Conservation (phyloP, 2,888 invertebrate species). For the Acleris laterana region DNA sequence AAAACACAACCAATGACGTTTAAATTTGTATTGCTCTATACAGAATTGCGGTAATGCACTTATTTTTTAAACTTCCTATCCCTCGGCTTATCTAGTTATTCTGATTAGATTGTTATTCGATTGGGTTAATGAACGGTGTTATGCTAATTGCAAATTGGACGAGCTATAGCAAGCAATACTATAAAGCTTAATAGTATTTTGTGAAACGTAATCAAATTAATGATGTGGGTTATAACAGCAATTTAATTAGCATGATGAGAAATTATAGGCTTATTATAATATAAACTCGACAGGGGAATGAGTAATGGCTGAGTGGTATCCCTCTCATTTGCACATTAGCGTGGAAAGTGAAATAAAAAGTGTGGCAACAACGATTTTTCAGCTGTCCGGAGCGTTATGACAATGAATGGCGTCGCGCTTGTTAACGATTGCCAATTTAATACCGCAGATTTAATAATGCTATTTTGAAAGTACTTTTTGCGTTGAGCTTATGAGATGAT, state of each 20-base stretch:
- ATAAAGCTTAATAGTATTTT: too few relatives aligned
- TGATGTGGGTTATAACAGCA: too few relatives aligned
- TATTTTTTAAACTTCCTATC: too few relatives aligned
- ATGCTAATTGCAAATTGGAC: conserved; percentile 11
- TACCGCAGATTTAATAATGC: conserved; percentile 23
- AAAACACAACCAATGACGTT: too few relatives aligned
- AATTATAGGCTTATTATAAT: too few relatives aligned
- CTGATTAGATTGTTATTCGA: conserved; percentile 19
- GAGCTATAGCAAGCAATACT: background rate
- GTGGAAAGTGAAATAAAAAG: conserved; percentile 10
- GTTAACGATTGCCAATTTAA: conserved; percentile 31
- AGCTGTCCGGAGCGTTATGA: conserved; percentile 20
- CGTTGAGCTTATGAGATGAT: background rate
- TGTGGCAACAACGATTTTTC: conserved; percentile 12
- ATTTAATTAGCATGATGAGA: too few relatives aligned
- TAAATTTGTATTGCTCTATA: too few relatives aligned
- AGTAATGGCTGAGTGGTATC: too few relatives aligned
- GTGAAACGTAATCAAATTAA: too few relatives aligned
- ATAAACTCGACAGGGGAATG: too few relatives aligned
- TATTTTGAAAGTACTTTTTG: conserved; percentile 2
- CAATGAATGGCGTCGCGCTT: conserved; percentile 19
- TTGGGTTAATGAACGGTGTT: conserved; percentile 1
- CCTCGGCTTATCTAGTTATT: conserved; percentile 8
- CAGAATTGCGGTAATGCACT: too few relatives aligned
- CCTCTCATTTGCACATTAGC: too few relatives aligned